Percentiles rank a stretch among this genome's conserved stretches.
Evolutionary conservation across 2,797 vertebrate genomes (phyloP).

Genomic region (Gallirallus australis): DNA sequence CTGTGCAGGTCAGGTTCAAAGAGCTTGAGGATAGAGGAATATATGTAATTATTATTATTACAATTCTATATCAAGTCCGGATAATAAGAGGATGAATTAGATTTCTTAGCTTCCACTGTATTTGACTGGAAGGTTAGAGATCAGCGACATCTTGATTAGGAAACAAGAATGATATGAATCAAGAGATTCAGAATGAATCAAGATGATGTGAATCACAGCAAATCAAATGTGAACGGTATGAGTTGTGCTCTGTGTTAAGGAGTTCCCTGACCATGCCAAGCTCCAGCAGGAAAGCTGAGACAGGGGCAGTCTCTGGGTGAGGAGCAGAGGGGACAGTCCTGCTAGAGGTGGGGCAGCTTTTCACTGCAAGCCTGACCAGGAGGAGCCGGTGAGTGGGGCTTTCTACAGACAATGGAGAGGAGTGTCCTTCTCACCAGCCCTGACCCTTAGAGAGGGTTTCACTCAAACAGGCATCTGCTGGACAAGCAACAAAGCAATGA

Average conservation of each 20-base stretch:
- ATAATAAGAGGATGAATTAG: constrained; percentile 11
- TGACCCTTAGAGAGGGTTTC: not conserved
- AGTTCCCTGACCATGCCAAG: not conserved
- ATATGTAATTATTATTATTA: constrained; percentile 6
- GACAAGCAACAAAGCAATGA: not conserved
- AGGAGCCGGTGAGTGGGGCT: fast-evolving
- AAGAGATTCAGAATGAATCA: constrained; percentile 34
- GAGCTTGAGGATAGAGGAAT: constrained; percentile 12
- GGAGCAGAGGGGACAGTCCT: not conserved
- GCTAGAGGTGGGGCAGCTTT: not conserved
- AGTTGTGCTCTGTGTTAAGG: not conserved
- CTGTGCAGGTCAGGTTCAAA: not conserved
- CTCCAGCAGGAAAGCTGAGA: not conserved
- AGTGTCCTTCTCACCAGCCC: not conserved
- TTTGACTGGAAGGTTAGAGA: constrained; percentile 26
- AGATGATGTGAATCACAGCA: not conserved
- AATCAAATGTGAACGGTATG: not conserved
- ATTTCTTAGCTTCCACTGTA: not conserved
- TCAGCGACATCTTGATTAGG: not conserved
- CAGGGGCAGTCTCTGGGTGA: not conserved
- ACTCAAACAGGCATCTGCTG: not conserved
- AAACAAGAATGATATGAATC: constrained; percentile 7
- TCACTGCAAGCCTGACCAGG: fast-evolving
- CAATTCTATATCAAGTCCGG: not conserved
- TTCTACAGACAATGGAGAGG: not conserved